phyloP scores from a whole-genome alignment of 2,797 vertebrate genomes.

The Malacoctenus gilli region DNA sequence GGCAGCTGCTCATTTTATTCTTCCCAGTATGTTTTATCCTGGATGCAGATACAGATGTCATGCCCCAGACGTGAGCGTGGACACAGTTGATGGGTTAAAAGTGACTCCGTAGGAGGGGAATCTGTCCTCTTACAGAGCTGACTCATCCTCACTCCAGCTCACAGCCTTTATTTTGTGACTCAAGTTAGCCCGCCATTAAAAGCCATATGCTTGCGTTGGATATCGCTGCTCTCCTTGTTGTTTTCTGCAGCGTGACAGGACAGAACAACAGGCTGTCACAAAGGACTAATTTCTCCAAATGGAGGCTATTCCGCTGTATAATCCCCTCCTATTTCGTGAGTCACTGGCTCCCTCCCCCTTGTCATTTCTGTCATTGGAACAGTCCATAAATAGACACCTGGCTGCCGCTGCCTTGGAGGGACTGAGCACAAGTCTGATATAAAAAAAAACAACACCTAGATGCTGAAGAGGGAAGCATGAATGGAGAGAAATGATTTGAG shows the following conservation, averaged over 20 bases:
- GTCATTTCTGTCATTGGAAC: slow-evolving; percentile 62
- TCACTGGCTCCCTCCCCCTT: slow-evolving; percentile 54
- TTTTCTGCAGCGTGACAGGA: slow-evolving; percentile 26
- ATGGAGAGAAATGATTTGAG: slow-evolving; percentile 7
- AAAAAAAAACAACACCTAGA: slow-evolving; percentile 29
- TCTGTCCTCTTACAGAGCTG: slow-evolving; percentile 42
- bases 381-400: slow-evolving; percentile 76
- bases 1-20: slow-evolving; percentile 11
- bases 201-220: slow-evolving; percentile 23
- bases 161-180: slow-evolving; percentile 36
- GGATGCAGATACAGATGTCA: slow-evolving; percentile 18
- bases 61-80: slow-evolving; percentile 24
- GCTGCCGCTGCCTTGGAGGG: slow-evolving; percentile 43
- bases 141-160: slow-evolving; percentile 60
- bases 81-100: slow-evolving; percentile 32
- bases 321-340: slow-evolving; percentile 71
- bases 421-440: slow-evolving; percentile 32
- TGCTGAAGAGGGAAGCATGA: slow-evolving; percentile 25
- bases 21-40: slow-evolving; percentile 13
- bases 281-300: slow-evolving; percentile 72
- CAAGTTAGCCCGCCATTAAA: slow-evolving; percentile 36
- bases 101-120: slow-evolving; percentile 47
- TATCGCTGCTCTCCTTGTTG: slow-evolving; percentile 20
- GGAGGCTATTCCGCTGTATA: slow-evolving; percentile 64
- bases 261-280: slow-evolving; percentile 39